These are phyloP conservation scores for Meleagris gallopavo DNA, from an alignment of 2,113 vertebrate species.

Conservation along the genomic window DNA sequence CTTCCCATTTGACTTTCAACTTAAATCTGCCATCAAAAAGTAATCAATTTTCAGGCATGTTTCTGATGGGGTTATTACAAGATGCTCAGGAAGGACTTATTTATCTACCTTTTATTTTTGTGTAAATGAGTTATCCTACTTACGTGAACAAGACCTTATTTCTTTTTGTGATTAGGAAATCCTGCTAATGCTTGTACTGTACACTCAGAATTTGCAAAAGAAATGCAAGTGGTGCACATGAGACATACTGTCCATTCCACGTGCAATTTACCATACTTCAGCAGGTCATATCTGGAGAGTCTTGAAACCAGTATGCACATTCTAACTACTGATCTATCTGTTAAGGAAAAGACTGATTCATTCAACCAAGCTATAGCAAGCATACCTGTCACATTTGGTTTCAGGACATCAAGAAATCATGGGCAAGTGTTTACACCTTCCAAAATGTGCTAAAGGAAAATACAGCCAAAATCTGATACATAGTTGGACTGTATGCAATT, in stretches of 20 bases:
- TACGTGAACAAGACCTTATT: not conserved
- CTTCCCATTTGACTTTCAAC: fast-evolving
- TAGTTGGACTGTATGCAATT: not conserved
- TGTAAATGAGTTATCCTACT: not conserved
- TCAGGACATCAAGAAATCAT: not conserved
- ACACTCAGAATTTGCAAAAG: fast-evolving
- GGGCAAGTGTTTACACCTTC: not conserved
- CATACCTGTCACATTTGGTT: fast-evolving
- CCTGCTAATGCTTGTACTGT: fast-evolving
- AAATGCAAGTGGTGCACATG: fast-evolving
- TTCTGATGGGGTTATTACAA: not conserved
- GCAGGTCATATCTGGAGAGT: not conserved
- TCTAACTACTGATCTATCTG: not conserved
- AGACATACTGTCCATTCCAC: fast-evolving
- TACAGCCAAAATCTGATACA: not conserved
- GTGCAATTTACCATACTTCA: not conserved
- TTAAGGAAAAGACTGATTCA: not conserved
- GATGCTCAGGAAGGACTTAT: not conserved
- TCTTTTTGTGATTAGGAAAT: not conserved
- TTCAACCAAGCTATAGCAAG: not conserved
- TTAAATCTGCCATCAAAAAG: not conserved
- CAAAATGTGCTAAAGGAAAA: not conserved
- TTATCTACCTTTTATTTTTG: not conserved
- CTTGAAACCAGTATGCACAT: not conserved
- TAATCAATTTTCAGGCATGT: not conserved